phyloP scores from a whole-genome alignment of 2,797 vertebrate species.

The Balearica regulorum region DNA sequence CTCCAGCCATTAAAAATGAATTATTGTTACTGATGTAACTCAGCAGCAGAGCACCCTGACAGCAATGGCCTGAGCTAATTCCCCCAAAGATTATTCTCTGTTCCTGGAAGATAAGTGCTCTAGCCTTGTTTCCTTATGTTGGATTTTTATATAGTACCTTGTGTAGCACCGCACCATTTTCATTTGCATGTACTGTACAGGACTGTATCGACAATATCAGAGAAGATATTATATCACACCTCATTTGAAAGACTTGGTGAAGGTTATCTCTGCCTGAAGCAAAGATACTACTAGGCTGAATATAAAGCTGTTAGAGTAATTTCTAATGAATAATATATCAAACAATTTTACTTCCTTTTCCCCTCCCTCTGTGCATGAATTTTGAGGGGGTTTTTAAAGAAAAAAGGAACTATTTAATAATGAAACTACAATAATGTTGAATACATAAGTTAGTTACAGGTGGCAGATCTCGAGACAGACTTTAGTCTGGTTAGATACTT shows the following conservation, averaged over 20 bases:
- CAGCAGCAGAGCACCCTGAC: background rate
- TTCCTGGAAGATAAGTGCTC: conserved; percentile 21
- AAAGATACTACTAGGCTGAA: background rate
- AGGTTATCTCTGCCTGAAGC: conserved; percentile 16
- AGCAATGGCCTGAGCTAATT: conserved; percentile 14
- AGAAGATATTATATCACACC: background rate
- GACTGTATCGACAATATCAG: background rate
- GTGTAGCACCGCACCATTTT: background rate
- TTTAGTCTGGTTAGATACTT: background rate
- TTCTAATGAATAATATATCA: background rate
- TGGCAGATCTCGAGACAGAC: background rate
- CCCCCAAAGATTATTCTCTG: conserved; percentile 19
- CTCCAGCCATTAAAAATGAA: conserved; percentile 5
- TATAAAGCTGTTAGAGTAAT: background rate
- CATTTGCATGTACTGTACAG: background rate
- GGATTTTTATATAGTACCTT: background rate
- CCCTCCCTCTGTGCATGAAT: background rate
- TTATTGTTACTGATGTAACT: background rate
- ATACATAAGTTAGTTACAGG: background rate
- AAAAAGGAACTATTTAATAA: background rate
- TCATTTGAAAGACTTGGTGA: background rate
- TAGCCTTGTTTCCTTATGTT: background rate
- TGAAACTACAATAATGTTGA: background rate
- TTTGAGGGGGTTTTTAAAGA: background rate
- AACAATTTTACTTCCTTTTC: background rate